Evolutionary conservation across 2,888 invertebrate species (phyloP).

Genomic region (Metacarcinus magister): DNA sequence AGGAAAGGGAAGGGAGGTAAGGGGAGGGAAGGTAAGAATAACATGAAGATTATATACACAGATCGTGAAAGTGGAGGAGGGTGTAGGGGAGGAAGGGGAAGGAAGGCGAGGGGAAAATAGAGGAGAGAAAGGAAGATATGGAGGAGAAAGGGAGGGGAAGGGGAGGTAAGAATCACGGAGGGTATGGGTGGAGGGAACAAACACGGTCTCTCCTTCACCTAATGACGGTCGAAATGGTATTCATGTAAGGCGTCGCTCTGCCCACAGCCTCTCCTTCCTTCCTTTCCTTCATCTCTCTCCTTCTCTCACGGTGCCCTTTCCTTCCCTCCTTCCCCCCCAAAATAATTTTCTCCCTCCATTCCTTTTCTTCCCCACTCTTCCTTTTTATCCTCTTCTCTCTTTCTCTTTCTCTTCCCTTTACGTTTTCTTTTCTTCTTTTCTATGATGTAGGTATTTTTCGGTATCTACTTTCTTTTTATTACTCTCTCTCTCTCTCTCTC

Average conservation of each 20-base stretch:
- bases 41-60: background rate
- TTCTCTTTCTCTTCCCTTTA: background rate
- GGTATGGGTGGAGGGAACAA: slow-evolving; percentile 14
- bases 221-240: slow-evolving; percentile 36
- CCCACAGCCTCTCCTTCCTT: background rate
- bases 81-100: background rate
- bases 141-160: background rate
- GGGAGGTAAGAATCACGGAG: slow-evolving; percentile 8
- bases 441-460: background rate
- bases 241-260: background rate
- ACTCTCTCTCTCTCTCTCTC: slow-evolving; percentile 26
- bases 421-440: background rate
- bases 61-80: background rate
- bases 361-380: background rate
- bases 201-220: background rate
- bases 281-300: background rate
- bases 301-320: background rate
- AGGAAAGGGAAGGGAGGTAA: background rate
- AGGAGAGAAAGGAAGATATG: background rate
- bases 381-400: background rate
- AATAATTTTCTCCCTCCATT: background rate
- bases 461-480: background rate
- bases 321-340: background rate
- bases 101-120: background rate
- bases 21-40: background rate